Evolutionary conservation across 2,888 invertebrate genomes (phyloP), one percentile per base, ranked within the genome.

Genomic region (Nomada fucata): DNA sequence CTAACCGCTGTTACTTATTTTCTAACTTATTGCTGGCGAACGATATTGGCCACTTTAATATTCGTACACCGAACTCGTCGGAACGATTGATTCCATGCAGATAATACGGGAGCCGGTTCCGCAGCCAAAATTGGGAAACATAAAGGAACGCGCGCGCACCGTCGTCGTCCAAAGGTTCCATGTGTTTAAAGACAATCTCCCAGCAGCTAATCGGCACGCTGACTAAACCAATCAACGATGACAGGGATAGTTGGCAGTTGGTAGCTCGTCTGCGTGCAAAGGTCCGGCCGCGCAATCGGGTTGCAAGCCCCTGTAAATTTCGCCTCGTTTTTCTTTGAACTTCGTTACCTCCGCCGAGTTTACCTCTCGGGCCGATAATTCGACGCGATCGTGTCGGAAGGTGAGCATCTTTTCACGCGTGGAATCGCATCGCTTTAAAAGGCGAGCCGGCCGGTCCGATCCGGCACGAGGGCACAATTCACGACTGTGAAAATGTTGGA

Each of bases 151-250:
- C 5, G 68, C 15, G 5, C n/a, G 2, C 20, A 11, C 50, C 74
- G 68, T 84, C 65, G 67, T 80, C 61, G 52, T 47, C 55, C 3
- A 61, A 64, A 69, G 50, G 59, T 63, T 75, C 64, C 42, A 20
- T 61, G 60, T 53, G 60, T 73, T 76, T 67, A 53, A 53, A 61
- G 72, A 50, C 69, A 64, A 79, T 79, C 79, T 65, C n/a, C 47
- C 9, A 52, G 0, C 47, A n/a, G 36, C 36, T 36, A 7, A 36
- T 36, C 36, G 7, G 36, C 36, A 0, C 36, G 36, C 36, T 0
- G 36, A 36, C 5, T 36, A 36, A 7, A 36, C 5, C 7, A 36
- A 36, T 36, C 5, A 36, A 36, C 36, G 36, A 0, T 0, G 36
- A 36, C 1, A 36, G 36, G 36, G 52, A 18, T 26, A 55, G 50